Conservation (phyloP, 2,113 vertebrate genomes). For the Theristicus caerulescens region DNA sequence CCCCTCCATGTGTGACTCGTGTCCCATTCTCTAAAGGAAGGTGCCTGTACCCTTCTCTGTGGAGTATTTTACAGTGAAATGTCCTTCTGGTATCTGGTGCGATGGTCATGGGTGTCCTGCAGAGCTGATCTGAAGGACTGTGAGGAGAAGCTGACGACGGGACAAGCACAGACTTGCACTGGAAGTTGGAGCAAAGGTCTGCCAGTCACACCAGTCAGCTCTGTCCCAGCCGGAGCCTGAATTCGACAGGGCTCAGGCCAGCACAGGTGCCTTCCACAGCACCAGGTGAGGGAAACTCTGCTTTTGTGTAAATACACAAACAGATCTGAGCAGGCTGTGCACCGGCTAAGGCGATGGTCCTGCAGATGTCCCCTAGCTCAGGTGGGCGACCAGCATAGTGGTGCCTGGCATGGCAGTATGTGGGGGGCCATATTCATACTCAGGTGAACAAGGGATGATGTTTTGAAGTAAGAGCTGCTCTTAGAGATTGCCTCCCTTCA, state of each 20-base stretch:
- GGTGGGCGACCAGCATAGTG: background rate
- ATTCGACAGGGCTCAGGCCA: background rate
- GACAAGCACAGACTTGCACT: background rate
- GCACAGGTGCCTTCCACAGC: background rate
- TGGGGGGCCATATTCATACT: too few relatives aligned
- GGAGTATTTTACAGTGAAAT: background rate
- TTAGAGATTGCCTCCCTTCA: background rate
- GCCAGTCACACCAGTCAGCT: background rate
- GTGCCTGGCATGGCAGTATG: background rate
- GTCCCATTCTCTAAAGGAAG: background rate
- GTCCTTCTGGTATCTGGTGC: background rate
- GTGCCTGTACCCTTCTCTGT: background rate
- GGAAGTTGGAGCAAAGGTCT: background rate
- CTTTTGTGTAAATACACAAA: background rate
- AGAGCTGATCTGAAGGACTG: background rate
- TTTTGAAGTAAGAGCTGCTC: background rate
- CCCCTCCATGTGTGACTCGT: rapidly evolving
- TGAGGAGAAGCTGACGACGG: background rate
- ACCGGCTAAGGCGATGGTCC: background rate
- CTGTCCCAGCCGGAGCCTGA: background rate
- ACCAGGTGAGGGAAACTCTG: background rate
- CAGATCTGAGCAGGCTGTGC: background rate
- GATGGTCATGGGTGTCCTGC: rapidly evolving
- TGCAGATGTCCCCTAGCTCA: background rate
- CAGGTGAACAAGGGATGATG: background rate